phyloP scores from a whole-genome alignment of 2,797 vertebrate species.

The Enteromius afrohamiltoni region DNA sequence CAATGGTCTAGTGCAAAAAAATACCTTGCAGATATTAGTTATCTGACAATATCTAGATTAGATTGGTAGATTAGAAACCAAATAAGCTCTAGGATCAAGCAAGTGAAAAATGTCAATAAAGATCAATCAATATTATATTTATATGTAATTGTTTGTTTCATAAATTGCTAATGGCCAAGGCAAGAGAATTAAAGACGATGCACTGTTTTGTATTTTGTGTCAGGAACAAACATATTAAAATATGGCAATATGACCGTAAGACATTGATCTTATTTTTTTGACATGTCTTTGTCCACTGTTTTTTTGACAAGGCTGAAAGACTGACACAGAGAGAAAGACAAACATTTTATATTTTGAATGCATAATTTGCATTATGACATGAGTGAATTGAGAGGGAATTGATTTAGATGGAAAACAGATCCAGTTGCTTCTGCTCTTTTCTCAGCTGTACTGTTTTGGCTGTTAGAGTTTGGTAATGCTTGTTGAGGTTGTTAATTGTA shows the following conservation, averaged over 20 bases:
- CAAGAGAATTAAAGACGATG: not conserved
- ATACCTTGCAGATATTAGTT: not conserved
- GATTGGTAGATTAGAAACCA: not conserved
- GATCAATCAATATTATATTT: not conserved
- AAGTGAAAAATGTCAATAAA: not conserved
- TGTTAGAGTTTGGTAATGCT: slow-evolving; percentile 59
- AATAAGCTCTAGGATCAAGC: not conserved
- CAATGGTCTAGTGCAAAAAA: not conserved
- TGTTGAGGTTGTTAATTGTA: slow-evolving; percentile 63
- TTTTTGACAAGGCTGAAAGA: not conserved
- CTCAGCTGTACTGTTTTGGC: slow-evolving; percentile 49
- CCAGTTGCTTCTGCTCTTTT: not conserved
- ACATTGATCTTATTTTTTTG: not conserved
- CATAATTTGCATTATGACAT: not conserved
- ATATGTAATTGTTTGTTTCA: not conserved
- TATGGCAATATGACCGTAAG: not conserved
- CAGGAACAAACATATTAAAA: not conserved
- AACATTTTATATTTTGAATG: not conserved
- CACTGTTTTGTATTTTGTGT: not conserved
- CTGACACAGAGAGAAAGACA: not conserved
- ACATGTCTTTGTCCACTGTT: not conserved
- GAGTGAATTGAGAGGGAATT: not conserved
- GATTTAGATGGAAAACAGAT: not conserved
- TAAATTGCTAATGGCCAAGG: not conserved
- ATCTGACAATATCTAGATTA: not conserved